phyloP scores from a whole-genome alignment of 92 coral and sea anemone genomes.

The Metridium senile region DNA sequence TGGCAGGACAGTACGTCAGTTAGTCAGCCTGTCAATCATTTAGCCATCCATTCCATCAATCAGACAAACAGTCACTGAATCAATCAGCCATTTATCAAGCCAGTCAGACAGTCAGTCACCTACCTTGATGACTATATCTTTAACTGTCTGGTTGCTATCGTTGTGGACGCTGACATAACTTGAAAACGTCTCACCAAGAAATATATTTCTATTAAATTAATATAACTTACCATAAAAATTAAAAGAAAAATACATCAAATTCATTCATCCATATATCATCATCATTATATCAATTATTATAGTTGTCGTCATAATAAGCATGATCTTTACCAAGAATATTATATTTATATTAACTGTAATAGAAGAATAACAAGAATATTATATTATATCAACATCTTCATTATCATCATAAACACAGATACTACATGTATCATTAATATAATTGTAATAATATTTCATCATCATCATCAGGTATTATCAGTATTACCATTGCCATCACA shows the following conservation, averaged over 20 bases:
- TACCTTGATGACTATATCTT: conserved; percentile 97
- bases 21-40: too few species aligned
- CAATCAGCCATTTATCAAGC: neutral
- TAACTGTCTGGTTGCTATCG: conserved; percentile 88
- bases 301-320: too few species aligned
- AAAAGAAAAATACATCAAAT: too few species aligned
- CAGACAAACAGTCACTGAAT: neutral
- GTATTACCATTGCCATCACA: neutral
- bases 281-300: too few species aligned
- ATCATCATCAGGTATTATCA: neutral
- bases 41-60: neutral
- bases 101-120: neutral
- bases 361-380: too few species aligned
- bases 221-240: neutral
- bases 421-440: too few species aligned
- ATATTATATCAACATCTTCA: too few species aligned
- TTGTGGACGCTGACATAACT: conserved; percentile 98
- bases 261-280: too few species aligned
- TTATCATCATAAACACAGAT: neutral
- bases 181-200: conserved; percentile 96
- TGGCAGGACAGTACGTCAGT: too few species aligned
- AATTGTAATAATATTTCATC: too few species aligned
- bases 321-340: too few species aligned
- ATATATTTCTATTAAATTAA: conserved; percentile 68
- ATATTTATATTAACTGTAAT: too few species aligned